Evolutionary conservation across 2,888 invertebrate species (phyloP).

Genomic region (Acholoe squamosa): DNA sequence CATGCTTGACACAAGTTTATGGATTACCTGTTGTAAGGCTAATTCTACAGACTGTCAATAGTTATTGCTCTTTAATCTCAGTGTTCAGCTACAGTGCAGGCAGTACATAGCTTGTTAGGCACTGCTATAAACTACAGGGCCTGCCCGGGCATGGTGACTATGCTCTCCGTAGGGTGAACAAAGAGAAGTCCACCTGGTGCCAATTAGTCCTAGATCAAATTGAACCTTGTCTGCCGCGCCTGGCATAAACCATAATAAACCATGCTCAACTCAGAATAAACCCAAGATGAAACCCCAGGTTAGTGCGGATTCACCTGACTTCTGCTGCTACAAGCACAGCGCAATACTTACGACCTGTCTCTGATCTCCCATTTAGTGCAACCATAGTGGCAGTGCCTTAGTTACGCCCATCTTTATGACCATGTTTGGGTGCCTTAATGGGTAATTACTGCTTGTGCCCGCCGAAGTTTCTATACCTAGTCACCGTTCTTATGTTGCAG

Average conservation of each 20-base stretch:
- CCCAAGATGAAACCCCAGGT: not conserved
- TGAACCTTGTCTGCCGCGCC: not conserved
- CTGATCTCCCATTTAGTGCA: too few relatives aligned
- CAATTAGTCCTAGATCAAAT: constrained; percentile 35
- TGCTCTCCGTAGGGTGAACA: not conserved
- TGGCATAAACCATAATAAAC: not conserved
- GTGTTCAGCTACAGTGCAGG: too few relatives aligned
- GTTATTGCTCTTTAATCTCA: too few relatives aligned
- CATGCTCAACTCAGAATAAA: not conserved
- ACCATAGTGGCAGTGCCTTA: too few relatives aligned
- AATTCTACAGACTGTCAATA: too few relatives aligned
- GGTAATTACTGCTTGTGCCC: not conserved
- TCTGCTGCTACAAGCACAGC: too few relatives aligned
- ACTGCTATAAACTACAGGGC: too few relatives aligned
- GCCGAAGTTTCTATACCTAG: not conserved
- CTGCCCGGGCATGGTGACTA: not conserved
- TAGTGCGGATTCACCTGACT: not conserved
- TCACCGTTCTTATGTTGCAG: not conserved
- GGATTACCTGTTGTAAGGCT: too few relatives aligned
- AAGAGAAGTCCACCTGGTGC: not conserved
- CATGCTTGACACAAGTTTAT: too few relatives aligned
- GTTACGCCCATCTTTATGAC: not conserved
- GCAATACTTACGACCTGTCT: too few relatives aligned
- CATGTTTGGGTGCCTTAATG: constrained; percentile 49
- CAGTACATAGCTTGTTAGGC: too few relatives aligned